Percentiles rank a stretch among this genome's conserved stretches.
phyloP scores from a whole-genome alignment of 1,140 invertebrate genomes.

The Maniola jurtina region DNA sequence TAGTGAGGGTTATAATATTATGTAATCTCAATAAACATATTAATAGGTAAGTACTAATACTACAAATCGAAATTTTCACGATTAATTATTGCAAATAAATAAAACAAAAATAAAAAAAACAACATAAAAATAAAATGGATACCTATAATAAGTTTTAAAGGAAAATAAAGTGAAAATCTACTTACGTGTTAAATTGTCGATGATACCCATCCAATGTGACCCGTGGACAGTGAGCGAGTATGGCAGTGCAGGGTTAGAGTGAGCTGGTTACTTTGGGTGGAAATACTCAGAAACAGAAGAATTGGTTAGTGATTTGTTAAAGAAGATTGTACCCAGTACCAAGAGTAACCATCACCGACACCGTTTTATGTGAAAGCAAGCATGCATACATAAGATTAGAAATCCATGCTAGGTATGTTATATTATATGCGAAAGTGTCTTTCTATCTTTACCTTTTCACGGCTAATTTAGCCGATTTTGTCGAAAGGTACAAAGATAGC shows the following conservation, averaged over 20 bases:
- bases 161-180: conserved; percentile 29
- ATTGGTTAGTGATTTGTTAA: conserved; percentile 49
- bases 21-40: no score
- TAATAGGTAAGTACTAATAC: no score
- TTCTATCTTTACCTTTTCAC: no score
- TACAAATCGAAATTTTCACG: no score
- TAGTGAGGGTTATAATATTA: no score
- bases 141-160: background rate
- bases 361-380: background rate
- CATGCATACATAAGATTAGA: no score
- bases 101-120: background rate
- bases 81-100: background rate
- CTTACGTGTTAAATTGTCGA: conserved; percentile 41
- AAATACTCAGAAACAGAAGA: conserved; percentile 56
- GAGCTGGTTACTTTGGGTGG: conserved; percentile 55
- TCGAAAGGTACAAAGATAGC: no score
- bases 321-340: conserved; percentile 37
- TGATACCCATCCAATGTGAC: conserved; percentile 16
- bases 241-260: conserved; percentile 46
- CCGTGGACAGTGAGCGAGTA: conserved; percentile 20
- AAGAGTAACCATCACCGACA: conserved; percentile 43
- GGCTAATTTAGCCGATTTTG: no score
- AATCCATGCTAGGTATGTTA: no score
- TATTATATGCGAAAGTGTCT: no score
- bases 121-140: background rate